Base-by-base conservation (phyloP, 1,140 invertebrate genomes). In the Bombus ignitus region DNA sequence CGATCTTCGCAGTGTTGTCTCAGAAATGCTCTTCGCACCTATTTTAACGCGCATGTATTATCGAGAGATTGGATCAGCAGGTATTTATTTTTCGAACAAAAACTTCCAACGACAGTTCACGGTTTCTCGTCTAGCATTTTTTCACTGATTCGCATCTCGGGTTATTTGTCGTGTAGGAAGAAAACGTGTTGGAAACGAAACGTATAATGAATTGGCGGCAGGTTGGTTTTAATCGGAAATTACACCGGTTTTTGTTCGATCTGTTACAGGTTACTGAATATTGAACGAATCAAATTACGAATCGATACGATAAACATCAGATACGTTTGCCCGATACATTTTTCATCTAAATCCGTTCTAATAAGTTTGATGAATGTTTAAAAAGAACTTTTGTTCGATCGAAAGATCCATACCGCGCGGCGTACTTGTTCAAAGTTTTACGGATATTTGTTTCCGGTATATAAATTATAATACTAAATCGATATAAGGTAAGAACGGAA, bases 21-120 rank as follows among this genome's bases (percentile, higher is more conserved):
- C 53, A 62, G 37, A 37, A 65, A 78, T 75, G 35, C 47, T 89
- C 89, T 92, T 92, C 88, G 88, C 91, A 90, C 90, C 90, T 92
- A 91, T 90, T 92, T 92, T 88, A 91, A 92, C 89, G 85, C 85
- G 86, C 37, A 59, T 66, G 57, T 37, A 62, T 87, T 91, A 91
- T 91, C 91, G 39, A 44, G 22, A 57, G 88, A 83, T 90, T 22
- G 66, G 71, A 91, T 91, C 91, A 71, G 32, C 42, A 42, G 57
- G 44, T 88, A 89, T 89, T 91, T 92, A 86, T 91, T 81, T 79
- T 71, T 42, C 47, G 53, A 77, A 87, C 74, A 76, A 83, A 87
- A 85, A 78, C 72, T 86, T 71, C 71, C 81, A 81, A 73, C 75
- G 75, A 77, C 53, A 39, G 65, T 79, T 85, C 82, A 72, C 75